Base-by-base conservation (phyloP, 2,888 invertebrate genomes). In the Tenthredo amoena region DNA sequence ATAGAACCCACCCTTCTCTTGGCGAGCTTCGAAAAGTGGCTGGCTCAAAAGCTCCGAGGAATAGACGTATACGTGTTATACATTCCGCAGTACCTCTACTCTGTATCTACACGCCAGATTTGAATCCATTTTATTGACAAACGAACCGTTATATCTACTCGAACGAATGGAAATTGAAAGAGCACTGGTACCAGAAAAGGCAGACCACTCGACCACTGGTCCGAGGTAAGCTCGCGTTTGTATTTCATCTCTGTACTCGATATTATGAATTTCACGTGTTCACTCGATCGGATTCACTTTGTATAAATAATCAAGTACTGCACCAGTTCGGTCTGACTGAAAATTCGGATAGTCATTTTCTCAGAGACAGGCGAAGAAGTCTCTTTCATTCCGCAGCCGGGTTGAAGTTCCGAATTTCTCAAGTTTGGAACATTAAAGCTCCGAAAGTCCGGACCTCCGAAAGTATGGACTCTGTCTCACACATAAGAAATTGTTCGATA, bases 81-180 rank as follows among this genome's bases (percentile, higher is more conserved):
- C 34, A 68, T 68, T 34, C 34, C 6, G 0, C 34, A 34, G n/a
- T n/a, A 34, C 26, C 26, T 26, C 26, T 26, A 26, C 68, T 15
- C 12, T 37, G 3, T 31, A 68, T 68, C 18, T 43, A 21, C 2
- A 74, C 62, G 40, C 43, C 72, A 43, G 40, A 74, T 74, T 43
- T 43, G 12, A 74, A 74, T 74, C 72, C 72, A 74, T 74, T 68
- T 34, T 74, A 74, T 74, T 74, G 72, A 74, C 72, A 74, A 74
- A 74, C 72, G 72, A 74, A 74, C 72, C 43, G 72, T 43, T 74
- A 43, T 74, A 74, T 62, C 71, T 74, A 31, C 72, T 74, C 72
- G 72, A 43, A 74, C 72, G 72, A 40, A 74, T 43, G 43, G 43
- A 74, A 74, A 31, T 74, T 74, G 21, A 74, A 74, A 74, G 72